phyloP scores from a whole-genome alignment of 37 sponge, comb jelly and placozoan species.

The Chondrilla cf. caribensis region DNA sequence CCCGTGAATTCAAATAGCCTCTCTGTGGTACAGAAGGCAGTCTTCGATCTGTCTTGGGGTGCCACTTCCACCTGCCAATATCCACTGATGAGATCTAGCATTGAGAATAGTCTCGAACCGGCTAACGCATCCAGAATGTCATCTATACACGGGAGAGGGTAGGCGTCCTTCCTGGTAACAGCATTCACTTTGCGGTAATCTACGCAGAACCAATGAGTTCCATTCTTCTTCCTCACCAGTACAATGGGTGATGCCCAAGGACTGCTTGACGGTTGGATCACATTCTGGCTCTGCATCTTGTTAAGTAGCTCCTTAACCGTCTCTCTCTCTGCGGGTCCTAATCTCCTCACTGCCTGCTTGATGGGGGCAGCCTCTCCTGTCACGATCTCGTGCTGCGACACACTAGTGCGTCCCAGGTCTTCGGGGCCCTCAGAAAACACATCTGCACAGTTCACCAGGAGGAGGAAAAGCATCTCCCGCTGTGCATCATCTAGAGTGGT shows the following conservation, averaged over 20 bases:
- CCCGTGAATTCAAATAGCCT: neutral
- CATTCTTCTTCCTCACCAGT: slow-evolving; percentile 15
- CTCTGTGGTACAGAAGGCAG: neutral
- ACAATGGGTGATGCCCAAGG: slow-evolving; percentile 51
- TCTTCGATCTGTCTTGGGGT: neutral
- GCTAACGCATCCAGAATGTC: neutral
- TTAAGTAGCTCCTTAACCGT: slow-evolving; percentile 1
- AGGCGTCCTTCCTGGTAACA: neutral
- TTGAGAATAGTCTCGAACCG: neutral
- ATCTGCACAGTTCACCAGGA: slow-evolving; percentile 39
- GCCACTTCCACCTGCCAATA: neutral
- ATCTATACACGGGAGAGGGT: neutral
- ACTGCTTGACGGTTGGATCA: slow-evolving; percentile 24
- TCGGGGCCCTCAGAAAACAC: neutral
- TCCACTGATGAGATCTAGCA: neutral
- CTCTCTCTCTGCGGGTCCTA: slow-evolving; percentile 2
- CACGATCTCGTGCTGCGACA: slow-evolving; percentile 13
- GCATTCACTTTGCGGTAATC: neutral
- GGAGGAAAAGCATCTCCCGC: neutral
- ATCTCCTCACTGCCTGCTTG: slow-evolving; percentile 12
- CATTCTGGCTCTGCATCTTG: slow-evolving; percentile 14
- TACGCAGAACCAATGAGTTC: neutral
- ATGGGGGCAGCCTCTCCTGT: slow-evolving; percentile 32
- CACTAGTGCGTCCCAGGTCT: slow-evolving; percentile 13
- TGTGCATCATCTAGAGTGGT: neutral